Evolutionary conservation across 2,797 vertebrate genomes (phyloP), one percentile per base, ranked within the genome.

Genomic region (Rhinatrema bivittatum): DNA sequence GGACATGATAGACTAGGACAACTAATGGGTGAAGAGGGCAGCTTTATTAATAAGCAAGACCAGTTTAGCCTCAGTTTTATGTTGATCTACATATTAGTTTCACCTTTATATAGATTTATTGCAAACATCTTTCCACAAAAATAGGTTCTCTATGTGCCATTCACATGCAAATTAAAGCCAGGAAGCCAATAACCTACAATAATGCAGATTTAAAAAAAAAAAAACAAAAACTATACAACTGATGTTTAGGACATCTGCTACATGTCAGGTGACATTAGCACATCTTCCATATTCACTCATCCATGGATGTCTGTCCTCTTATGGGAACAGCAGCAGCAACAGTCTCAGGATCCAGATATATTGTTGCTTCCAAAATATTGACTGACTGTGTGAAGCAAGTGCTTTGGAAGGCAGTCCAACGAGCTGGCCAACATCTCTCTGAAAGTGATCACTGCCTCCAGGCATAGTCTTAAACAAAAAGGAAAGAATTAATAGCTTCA

Each of bases 341-440:
- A 32, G 18, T 46, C 67, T 81, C 87, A 95, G 24, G 89, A 94
- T 43, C 91, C 92, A n/a, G 85, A 87, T 16, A 86, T 87, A 72
- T 92, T 92, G 76, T 84, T 86, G 25, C 72, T 87, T 2, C 79
- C 71, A 23, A 89, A 89, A 34, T 88, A 86, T 79, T 88, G 88
- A 39, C 85, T 81, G 36, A 97, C 82, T 53, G 76, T 91, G 66
- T 87, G 80, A 40, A 97, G 85, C 33, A 98, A 69, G 65, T 95
- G 92, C 67, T 93, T 96, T 29, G 95, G 95, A 56, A 98, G 83
- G 62, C 85, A 92, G 53, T 91, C 85, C 91, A 91, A 93, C 26
- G 85, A 84, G 39, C 60, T 71, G 19, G 89, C 87, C 62, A 97
- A 53, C 32, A 70, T 70, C 59, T 93, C 87, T 60, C 84, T 86